phyloP scores from a whole-genome alignment of 2,113 vertebrate genomes.

The Aegithalos caudatus region DNA sequence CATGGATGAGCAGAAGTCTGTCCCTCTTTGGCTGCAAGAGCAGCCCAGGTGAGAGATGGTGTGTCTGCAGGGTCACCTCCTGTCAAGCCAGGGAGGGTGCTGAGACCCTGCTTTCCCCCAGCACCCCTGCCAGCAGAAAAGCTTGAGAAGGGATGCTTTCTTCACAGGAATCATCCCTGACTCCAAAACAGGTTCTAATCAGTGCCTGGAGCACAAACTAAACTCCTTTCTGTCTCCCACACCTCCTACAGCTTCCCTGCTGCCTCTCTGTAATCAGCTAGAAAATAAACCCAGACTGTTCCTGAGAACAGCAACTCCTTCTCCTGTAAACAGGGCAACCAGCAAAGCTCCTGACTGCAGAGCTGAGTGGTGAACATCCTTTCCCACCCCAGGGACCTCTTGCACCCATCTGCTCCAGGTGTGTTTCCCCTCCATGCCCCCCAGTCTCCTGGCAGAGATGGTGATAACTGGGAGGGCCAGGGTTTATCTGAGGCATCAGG shows the following conservation, averaged over 20 bases:
- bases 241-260: not conserved
- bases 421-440: not conserved
- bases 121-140: not conserved
- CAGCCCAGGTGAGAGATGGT: not conserved
- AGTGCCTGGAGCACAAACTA: not conserved
- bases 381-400: accelerated
- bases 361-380: accelerated
- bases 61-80: not conserved
- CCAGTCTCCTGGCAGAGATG: not conserved
- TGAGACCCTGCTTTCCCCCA: not conserved
- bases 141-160: not conserved
- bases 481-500: accelerated
- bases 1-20: not conserved
- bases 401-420: not conserved
- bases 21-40: not conserved
- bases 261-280: not conserved
- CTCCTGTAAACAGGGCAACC: not conserved
- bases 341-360: not conserved
- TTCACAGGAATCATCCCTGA: not conserved
- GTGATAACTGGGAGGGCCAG: accelerated
- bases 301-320: not conserved
- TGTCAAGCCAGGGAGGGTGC: not conserved
- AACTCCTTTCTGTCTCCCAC: not conserved
- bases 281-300: not conserved
- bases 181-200: not conserved